Evolutionary conservation across 2,888 invertebrate species (phyloP).

Genomic region (Bellardia pandia): DNA sequence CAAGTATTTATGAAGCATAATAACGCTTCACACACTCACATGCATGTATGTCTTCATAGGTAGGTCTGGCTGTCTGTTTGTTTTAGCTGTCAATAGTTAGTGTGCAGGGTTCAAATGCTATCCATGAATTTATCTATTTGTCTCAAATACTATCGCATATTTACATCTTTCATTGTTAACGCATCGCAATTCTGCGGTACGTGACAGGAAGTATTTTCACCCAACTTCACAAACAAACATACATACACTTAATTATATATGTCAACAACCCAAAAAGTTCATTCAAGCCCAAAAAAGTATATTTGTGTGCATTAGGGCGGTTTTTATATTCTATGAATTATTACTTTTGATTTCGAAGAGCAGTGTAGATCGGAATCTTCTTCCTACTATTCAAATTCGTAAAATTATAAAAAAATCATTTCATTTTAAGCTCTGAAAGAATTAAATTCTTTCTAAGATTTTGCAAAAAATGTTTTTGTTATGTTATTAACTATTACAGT

Average conservation of each 20-base stretch:
- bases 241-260: conserved; percentile 51
- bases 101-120: conserved; percentile 18
- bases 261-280: conserved; percentile 44
- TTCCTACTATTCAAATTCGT: too few relatives aligned
- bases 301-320: background rate
- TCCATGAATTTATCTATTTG: conserved; percentile 7
- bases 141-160: conserved; percentile 45
- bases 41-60: background rate
- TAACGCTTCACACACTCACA: background rate
- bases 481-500: too few relatives aligned
- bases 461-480: too few relatives aligned
- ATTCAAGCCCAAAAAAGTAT: conserved; percentile 40
- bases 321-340: background rate
- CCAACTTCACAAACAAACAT: conserved; percentile 21
- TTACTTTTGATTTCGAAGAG: too few relatives aligned
- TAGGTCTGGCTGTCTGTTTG: background rate
- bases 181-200: conserved; percentile 42
- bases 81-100: conserved; percentile 10
- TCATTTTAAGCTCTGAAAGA: too few relatives aligned
- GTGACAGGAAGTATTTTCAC: conserved; percentile 54
- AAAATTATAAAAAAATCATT: too few relatives aligned
- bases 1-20: background rate
- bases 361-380: too few relatives aligned
- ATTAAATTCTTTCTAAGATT: too few relatives aligned
- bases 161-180: conserved; percentile 59